phyloP scores from a whole-genome alignment of 2,888 invertebrate genomes.

The Eurytoma adleriae region DNA sequence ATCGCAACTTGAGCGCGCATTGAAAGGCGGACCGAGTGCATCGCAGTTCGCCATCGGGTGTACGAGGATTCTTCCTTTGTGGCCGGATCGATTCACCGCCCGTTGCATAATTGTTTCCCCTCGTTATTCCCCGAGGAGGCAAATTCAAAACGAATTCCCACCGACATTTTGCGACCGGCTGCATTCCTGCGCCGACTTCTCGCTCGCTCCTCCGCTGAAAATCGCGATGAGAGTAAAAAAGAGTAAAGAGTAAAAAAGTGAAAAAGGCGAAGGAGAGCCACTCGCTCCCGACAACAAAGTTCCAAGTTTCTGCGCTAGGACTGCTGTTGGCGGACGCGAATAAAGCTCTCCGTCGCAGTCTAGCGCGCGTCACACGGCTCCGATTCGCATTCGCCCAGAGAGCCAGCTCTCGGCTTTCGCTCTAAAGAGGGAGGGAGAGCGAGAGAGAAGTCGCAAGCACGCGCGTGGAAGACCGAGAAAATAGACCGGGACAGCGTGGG shows the following conservation, averaged over 20 bases:
- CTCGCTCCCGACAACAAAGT: too few species aligned
- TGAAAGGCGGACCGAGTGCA: too few species aligned
- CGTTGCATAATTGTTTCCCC: neutral
- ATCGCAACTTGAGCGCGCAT: too few species aligned
- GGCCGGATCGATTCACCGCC: neutral
- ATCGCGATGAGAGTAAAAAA: too few species aligned
- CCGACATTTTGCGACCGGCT: too few species aligned
- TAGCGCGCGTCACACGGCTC: neutral
- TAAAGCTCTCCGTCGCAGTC: constrained; percentile 13
- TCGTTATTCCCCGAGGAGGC: too few species aligned
- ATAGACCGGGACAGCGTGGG: constrained; percentile 55
- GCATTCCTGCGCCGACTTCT: too few species aligned
- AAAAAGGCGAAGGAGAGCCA: too few species aligned
- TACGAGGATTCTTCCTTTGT: neutral
- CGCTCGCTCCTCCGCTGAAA: too few species aligned
- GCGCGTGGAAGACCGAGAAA: constrained; percentile 48
- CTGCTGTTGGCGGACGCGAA: neutral
- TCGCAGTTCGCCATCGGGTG: neutral
- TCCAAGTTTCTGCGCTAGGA: too few species aligned
- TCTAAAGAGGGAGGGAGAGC: neutral
- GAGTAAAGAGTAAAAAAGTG: too few species aligned
- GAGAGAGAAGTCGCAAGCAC: constrained; percentile 39
- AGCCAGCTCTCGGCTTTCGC: neutral
- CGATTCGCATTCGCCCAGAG: neutral
- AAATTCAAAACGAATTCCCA: too few species aligned